Evolutionary conservation across 2,888 invertebrate species (phyloP).

Genomic region (Rhorus exstirpatorius): DNA sequence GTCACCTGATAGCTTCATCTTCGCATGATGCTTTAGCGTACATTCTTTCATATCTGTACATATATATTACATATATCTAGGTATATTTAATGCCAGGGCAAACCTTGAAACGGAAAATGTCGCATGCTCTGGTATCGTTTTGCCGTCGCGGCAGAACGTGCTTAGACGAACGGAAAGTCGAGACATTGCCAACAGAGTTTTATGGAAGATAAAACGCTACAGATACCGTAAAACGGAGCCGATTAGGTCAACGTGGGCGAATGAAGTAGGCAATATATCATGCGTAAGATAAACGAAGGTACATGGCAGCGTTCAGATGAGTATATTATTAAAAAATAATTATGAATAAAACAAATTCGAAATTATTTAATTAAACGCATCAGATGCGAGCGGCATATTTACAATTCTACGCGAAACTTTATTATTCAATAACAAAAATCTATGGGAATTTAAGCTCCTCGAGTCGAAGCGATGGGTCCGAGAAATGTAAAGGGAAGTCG

Average conservation of each 20-base stretch:
- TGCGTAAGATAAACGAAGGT: background rate
- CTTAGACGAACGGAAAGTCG: conserved; percentile 42
- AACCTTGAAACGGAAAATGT: conserved; percentile 57
- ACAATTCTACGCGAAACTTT: too few species aligned
- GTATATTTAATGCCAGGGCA: conserved; percentile 42
- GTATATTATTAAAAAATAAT: background rate
- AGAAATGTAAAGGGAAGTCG: conserved; percentile 21
- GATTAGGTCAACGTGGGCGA: background rate
- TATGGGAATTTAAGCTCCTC: too few species aligned
- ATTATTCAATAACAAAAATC: too few species aligned
- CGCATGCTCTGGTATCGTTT: conserved; percentile 15
- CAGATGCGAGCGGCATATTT: background rate
- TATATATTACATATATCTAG: conserved; percentile 22
- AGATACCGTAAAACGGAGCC: background rate
- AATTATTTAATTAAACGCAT: background rate
- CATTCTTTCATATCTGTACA: conserved; percentile 4
- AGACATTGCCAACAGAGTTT: conserved; percentile 49
- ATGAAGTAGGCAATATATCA: background rate
- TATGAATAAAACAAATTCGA: background rate
- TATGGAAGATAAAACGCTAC: conserved; percentile 20
- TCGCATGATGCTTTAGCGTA: conserved; percentile 51
- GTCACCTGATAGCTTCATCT: conserved; percentile 77
- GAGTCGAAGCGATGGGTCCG: background rate
- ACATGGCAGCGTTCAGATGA: background rate
- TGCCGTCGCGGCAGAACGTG: conserved; percentile 44